Conservation (phyloP, 2,797 vertebrate genomes). For the Aeoliscus strigatus region DNA sequence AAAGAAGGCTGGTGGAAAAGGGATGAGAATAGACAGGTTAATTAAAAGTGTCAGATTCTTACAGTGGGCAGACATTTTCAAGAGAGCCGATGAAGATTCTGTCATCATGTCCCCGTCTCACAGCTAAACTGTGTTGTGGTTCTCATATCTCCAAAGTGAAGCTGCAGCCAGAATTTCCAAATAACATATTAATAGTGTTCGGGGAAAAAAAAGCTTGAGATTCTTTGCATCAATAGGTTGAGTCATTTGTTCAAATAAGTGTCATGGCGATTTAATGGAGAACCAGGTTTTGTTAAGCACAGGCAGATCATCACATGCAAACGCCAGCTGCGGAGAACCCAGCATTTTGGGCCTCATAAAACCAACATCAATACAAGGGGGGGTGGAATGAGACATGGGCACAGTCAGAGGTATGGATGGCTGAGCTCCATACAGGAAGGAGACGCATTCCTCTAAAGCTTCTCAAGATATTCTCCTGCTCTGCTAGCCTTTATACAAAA, state of each 20-base stretch:
- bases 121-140: not conserved
- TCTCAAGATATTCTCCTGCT: constrained; percentile 37
- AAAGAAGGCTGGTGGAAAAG: constrained; percentile 23
- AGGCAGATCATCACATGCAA: constrained; percentile 54
- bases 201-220: too few relatives aligned
- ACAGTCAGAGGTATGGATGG: constrained; percentile 56
- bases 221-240: not conserved
- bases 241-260: too few relatives aligned
- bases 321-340: constrained; percentile 51
- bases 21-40: constrained; percentile 5
- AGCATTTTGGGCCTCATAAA: constrained; percentile 66
- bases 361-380: constrained; percentile 64
- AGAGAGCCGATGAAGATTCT: constrained; percentile 31
- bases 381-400: constrained; percentile 43
- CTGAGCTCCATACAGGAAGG: constrained; percentile 54
- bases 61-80: constrained; percentile 34
- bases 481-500: constrained; percentile 39
- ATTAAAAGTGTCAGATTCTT: constrained; percentile 39
- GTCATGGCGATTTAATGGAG: too few relatives aligned
- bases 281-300: constrained; percentile 23
- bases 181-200: too few relatives aligned
- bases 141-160: constrained; percentile 1
- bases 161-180: not conserved
- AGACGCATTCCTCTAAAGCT: constrained; percentile 51
- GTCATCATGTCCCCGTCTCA: constrained; percentile 7